Evolutionary conservation across 2,113 vertebrate species (phyloP), one percentile per base, ranked within the genome.

Genomic region (Rhynchomys soricoides): DNA sequence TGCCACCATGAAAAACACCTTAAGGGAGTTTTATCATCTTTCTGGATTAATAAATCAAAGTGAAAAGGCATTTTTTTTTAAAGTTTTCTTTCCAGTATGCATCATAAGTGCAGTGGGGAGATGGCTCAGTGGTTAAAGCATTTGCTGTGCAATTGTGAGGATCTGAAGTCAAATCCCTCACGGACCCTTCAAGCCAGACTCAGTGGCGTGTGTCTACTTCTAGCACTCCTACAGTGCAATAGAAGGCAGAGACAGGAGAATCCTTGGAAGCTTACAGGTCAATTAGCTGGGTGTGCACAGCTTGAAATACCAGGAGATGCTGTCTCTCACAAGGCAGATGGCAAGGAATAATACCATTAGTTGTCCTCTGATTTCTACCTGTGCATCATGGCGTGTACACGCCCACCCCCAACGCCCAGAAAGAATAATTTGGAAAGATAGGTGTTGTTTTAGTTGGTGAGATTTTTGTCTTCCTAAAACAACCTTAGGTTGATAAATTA

Each of bases 381-480:
- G 19, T 50, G 31, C 62, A 21, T 7, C 1, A 24, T 7, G 22
- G 8, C 16, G 7, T 66, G 13, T 40, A 29, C 24, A 45, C 4
- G 5, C 59, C 13, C 13, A 7, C 5, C 24, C 26, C 37, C 5
- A n/a, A n/a, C 12, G 12, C 8, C 22, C 5, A 3, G 7, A 22
- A 93, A 97, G 86, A 94, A 97, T 95, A 97, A 98, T 98, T 97
- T 97, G 97, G 93, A 94, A 97, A 98, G 96, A 96, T 91, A 97
- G 97, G 26, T 86, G 94, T 98, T 92, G 71, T 97, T 92, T 95
- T 95, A 97, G 87, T 94, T 86, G 89, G 6, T 34, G 64, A 70
- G 1, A 82, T 52, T 59, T 93, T 64, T 95, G 97, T 96, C 94
- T 94, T 92, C 97, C 74, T 93, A 82, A 71, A 97, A 88, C 89